These are phyloP conservation scores for Malacoctenus gilli DNA, from an alignment of 2,797 vertebrate species.

Conservation along the genomic window DNA sequence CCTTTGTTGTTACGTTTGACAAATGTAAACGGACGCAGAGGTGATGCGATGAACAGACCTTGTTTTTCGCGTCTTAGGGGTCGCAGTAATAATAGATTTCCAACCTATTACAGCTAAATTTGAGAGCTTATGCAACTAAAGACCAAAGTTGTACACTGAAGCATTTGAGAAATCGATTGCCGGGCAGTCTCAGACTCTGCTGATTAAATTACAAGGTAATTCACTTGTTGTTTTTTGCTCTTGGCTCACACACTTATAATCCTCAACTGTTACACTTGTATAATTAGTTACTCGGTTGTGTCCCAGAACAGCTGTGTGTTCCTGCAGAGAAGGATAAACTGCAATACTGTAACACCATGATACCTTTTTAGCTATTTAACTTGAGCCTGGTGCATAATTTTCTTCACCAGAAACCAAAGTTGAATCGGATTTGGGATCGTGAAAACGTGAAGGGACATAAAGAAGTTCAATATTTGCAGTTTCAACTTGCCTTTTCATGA, in stretches of 20 bases:
- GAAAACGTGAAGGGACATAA: not conserved
- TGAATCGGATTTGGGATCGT: too few relatives aligned
- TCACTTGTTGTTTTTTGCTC: not conserved
- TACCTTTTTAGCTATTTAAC: too few relatives aligned
- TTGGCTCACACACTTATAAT: not conserved
- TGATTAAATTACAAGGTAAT: not conserved
- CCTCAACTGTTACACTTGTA: not conserved
- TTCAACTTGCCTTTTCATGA: too few relatives aligned
- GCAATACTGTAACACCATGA: not conserved
- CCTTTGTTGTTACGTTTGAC: not conserved
- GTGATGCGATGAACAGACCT: not conserved
- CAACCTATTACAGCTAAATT: not conserved
- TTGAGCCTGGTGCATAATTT: too few relatives aligned
- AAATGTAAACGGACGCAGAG: not conserved
- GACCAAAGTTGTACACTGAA: not conserved
- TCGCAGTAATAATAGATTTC: not conserved
- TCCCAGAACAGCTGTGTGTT: not conserved
- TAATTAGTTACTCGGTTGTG: not conserved
- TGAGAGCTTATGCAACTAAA: not conserved
- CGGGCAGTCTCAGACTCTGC: not conserved
- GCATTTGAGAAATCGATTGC: not conserved
- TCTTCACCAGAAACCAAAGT: too few relatives aligned
- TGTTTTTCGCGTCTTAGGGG: not conserved
- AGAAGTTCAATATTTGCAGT: too few relatives aligned
- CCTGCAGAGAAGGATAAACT: not conserved